Base-by-base conservation (phyloP, 2,113 vertebrate genomes). In the Leptocoma aspasia region DNA sequence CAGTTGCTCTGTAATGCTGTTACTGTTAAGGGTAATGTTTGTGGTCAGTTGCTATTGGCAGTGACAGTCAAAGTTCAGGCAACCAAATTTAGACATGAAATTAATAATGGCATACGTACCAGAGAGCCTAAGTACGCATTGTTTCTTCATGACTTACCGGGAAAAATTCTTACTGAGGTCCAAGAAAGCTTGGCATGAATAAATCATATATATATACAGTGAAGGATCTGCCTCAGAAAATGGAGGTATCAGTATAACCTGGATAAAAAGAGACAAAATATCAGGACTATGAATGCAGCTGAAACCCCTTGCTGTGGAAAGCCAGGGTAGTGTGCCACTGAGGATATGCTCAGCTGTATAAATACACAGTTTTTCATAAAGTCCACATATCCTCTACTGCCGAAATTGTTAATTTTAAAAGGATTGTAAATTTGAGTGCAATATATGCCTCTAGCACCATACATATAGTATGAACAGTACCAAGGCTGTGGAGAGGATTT, bases 31-130 rank as follows among this genome's bases (percentile, higher is more conserved):
- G 42, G 57, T 53, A 95, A 95, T 82, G 44, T 94, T 86, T 95
- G 87, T 65, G 82, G 93, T 85, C 94, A 92, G 92, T 78, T 94
- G 75, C 84, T 90, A 95, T 54, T 57, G 59, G 77, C 87, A 94
- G 78, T 56, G 35, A 90, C 42, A 94, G 70, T 64, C 2, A 0
- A 87, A 91, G 65, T 69, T 53, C 66, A 61, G 54, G 49, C 16
- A 3, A 73, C 45, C 85, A 95, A 95, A 90, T 88, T 92, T 85
- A 95, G 95, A 88, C 30, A 66, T 77, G 70, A 90, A 95, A 94
- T 95, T 80, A 96, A 80, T 89, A 93, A 97, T 37, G 45, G 59
- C 35, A 18, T 77, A 63, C 26, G 71, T 59, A 85, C 75, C 60
- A 91, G 59, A 76, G 45, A 79, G 59, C 19, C 61, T 63, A 85